Conservation (phyloP, 2,113 vertebrate genomes). For the Myiozetetes cayanensis region DNA sequence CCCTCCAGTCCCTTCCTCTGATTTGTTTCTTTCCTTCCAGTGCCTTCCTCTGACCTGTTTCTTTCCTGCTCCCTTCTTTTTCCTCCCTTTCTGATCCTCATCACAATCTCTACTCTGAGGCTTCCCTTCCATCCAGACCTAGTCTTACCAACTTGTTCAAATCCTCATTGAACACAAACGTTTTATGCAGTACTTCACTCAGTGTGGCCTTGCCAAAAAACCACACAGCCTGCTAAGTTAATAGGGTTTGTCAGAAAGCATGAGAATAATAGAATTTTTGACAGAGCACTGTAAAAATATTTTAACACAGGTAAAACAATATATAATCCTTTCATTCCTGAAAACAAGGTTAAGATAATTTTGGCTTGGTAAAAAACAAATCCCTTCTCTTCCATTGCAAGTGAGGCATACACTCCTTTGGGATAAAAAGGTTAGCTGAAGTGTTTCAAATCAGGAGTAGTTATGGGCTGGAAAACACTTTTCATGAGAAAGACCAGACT, state of each 20-base stretch:
- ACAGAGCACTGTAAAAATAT: not conserved
- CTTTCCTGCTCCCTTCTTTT: not conserved
- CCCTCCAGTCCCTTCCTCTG: not conserved
- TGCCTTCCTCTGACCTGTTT: not conserved
- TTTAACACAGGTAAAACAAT: not conserved
- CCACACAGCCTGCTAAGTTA: not conserved
- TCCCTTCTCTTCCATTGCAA: not conserved
- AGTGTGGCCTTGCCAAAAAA: not conserved
- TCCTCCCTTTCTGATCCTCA: not conserved
- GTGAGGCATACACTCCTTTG: not conserved
- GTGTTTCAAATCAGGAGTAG: not conserved
- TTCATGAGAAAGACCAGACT: not conserved
- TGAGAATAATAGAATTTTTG: not conserved
- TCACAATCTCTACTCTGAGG: not conserved
- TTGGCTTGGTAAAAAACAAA: not conserved
- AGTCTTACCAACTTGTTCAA: not conserved
- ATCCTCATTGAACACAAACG: not conserved
- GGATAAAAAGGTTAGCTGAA: not conserved
- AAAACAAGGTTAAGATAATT: not conserved
- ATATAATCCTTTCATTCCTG: not conserved
- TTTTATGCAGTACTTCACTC: not conserved
- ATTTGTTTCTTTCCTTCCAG: not conserved
- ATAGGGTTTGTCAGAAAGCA: not conserved
- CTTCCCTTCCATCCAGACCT: not conserved
- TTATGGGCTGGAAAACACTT: not conserved